Conservation (phyloP, 2,888 invertebrate genomes). For the Cylloceria caligata region DNA sequence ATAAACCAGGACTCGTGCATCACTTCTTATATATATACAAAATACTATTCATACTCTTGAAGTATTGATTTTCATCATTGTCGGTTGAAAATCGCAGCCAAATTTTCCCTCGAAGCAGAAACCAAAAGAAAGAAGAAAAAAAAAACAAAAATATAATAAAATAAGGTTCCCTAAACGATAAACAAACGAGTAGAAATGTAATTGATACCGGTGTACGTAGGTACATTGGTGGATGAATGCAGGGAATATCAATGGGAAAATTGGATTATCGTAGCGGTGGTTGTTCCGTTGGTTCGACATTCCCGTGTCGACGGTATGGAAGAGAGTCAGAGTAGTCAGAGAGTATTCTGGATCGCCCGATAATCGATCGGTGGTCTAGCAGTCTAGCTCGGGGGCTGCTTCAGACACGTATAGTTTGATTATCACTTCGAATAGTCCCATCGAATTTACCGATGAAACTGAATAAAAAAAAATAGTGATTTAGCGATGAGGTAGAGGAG, state of each 20-base stretch:
- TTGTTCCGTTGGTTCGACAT: conserved; percentile 21
- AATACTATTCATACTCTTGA: neutral
- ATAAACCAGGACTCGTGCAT: conserved; percentile 9
- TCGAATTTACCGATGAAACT: conserved; percentile 63
- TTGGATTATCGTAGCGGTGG: conserved; percentile 60
- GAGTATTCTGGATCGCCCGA: conserved; percentile 57
- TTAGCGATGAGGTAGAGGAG: conserved; percentile 21
- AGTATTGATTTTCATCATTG: conserved; percentile 48
- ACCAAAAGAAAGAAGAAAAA: neutral
- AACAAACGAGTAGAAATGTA: conserved; percentile 52
- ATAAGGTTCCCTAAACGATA: conserved; percentile 43
- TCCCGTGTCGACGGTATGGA: conserved; percentile 34
- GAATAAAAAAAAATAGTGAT: conserved; percentile 40
- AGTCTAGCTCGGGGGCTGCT: conserved; percentile 49
- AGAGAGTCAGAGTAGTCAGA: conserved; percentile 34
- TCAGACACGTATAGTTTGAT: conserved; percentile 59
- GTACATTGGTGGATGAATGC: neutral
- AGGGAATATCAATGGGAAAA: conserved; percentile 61
- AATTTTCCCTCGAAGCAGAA: neutral
- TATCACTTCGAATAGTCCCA: conserved; percentile 61
- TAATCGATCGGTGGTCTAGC: conserved; percentile 64
- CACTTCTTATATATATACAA: neutral
- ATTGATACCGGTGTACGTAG: conserved; percentile 41
- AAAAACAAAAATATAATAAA: conserved; percentile 11
- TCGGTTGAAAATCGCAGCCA: neutral